Conservation (phyloP, 2,797 vertebrate genomes). For the Chelonia mydas region DNA sequence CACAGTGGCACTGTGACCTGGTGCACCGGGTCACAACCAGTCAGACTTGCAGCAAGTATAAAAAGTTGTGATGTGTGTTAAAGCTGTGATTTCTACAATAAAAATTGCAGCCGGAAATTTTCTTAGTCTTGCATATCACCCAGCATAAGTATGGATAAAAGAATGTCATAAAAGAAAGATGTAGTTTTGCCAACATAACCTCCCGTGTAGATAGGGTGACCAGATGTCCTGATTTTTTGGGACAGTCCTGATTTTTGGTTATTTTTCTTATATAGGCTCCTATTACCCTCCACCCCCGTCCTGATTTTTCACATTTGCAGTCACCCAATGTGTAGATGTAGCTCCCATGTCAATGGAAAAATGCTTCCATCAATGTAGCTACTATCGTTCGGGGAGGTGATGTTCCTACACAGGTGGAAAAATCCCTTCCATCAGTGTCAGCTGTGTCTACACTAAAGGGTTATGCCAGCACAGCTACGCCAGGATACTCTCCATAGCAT, state of each 20-base stretch:
- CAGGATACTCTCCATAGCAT: not conserved
- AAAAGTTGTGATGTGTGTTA: not conserved
- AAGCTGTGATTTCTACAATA: not conserved
- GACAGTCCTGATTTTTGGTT: too few species aligned
- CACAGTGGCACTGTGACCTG: not conserved
- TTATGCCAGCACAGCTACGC: not conserved
- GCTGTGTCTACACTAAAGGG: not conserved
- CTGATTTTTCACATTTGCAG: too few species aligned
- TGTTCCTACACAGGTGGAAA: not conserved
- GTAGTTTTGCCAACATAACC: not conserved
- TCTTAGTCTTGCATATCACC: not conserved
- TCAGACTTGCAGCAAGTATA: not conserved
- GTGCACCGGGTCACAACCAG: not conserved
- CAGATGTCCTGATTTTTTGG: too few species aligned
- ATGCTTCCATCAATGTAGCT: not conserved
- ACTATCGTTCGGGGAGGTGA: not conserved
- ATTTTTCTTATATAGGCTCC: too few species aligned
- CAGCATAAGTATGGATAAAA: not conserved
- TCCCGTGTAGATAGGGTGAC: not conserved
- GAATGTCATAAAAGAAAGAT: not conserved
- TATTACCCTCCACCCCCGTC: too few species aligned
- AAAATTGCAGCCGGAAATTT: not conserved
- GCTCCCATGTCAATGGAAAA: not conserved
- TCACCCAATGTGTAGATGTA: not conserved
- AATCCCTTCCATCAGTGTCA: not conserved